Evolutionary conservation across 2,888 invertebrate species (phyloP).

Genomic region (Eristalinus aeneus): DNA sequence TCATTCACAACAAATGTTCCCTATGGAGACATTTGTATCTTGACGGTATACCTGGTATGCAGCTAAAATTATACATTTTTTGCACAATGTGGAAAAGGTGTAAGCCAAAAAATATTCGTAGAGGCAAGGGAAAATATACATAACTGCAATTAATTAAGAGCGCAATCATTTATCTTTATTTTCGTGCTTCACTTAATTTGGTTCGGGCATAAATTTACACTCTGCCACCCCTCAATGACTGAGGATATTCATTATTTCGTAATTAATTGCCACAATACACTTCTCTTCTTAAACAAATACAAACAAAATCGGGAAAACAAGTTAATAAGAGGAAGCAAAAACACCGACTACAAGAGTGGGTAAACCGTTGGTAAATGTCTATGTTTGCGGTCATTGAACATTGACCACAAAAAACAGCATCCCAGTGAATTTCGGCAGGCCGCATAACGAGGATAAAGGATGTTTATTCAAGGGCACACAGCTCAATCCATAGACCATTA

Average conservation of each 20-base stretch:
- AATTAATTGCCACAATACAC: neutral
- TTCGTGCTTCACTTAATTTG: conserved; percentile 1
- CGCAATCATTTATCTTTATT: neutral
- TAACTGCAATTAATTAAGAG: conserved; percentile 39
- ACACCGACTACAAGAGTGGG: neutral
- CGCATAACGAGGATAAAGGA: neutral
- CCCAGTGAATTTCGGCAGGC: neutral
- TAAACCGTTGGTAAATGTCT: conserved; percentile 17
- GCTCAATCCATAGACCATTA: conserved; percentile 43
- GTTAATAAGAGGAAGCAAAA: neutral
- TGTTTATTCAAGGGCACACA: conserved; percentile 9
- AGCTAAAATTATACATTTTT: no score
- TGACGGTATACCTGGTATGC: no score
- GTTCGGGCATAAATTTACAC: neutral
- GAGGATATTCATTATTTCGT: conserved; percentile 24
- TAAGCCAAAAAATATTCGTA: no score
- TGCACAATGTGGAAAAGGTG: no score
- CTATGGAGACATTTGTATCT: no score
- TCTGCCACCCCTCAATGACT: conserved; percentile 14
- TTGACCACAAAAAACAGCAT: neutral
- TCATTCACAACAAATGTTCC: no score
- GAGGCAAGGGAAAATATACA: no score
- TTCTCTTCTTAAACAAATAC: neutral
- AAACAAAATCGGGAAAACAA: neutral
- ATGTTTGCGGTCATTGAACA: neutral